These are phyloP conservation scores for Slavum lentiscoides DNA, from an alignment of 2,888 invertebrate species.

Conservation along the genomic window DNA sequence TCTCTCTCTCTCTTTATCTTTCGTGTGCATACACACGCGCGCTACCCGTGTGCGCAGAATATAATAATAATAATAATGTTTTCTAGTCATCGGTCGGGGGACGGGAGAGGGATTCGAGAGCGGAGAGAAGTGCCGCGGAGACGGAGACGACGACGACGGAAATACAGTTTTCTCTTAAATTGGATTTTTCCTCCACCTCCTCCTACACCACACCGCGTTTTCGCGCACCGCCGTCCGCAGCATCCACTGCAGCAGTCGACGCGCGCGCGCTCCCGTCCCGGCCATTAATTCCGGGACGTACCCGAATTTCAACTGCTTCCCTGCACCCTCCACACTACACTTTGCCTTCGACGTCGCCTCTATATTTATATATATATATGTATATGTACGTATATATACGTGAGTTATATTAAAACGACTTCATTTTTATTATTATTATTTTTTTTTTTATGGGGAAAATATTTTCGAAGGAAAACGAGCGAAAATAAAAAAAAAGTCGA, in stretches of 20 bases:
- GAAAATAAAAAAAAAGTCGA: constrained; percentile 25
- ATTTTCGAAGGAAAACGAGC: constrained; percentile 47
- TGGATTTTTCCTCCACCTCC: constrained; percentile 42
- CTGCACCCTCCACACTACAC: not conserved
- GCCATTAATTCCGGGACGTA: constrained; percentile 52
- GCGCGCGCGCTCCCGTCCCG: constrained; percentile 23
- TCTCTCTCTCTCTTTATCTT: constrained; percentile 29
- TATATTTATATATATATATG: no score
- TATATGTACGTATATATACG: constrained; percentile 25
- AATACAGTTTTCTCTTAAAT: constrained; percentile 53
- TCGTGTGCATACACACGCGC: constrained; percentile 33
- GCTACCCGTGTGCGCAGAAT: constrained; percentile 26
- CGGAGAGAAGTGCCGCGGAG: not conserved
- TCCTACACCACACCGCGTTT: not conserved
- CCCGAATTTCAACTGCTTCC: constrained; percentile 38
- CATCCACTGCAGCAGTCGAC: not conserved
- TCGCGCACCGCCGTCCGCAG: constrained; percentile 6
- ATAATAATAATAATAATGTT: constrained; percentile 44
- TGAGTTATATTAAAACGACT: constrained; percentile 52
- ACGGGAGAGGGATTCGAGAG: no score
- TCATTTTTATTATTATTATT: constrained; percentile 32
- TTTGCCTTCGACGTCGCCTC: no score
- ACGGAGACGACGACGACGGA: constrained; percentile 22
- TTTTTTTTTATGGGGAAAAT: constrained; percentile 41
- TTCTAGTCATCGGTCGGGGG: constrained; percentile 1